phyloP scores from a whole-genome alignment of 2,888 invertebrate genomes.

The Boloria euphrosyne region DNA sequence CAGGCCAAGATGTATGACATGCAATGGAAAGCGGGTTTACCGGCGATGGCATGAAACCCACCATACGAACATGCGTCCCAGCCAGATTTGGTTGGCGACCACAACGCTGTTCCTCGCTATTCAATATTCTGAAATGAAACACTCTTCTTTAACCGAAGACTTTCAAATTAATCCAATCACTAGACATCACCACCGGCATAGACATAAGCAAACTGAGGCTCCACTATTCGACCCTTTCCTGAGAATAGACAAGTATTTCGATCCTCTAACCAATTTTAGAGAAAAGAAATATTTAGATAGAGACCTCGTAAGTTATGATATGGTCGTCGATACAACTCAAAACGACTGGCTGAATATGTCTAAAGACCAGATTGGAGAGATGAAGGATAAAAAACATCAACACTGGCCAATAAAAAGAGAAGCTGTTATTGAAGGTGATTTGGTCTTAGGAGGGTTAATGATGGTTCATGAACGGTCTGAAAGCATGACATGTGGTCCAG shows the following conservation, averaged over 20 bases:
- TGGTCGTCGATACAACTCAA: constrained; percentile 46
- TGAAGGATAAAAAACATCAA: constrained; percentile 66
- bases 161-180: constrained; percentile 49
- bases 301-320: constrained; percentile 48
- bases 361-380: constrained; percentile 61
- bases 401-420: constrained; percentile 93
- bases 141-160: constrained; percentile 48
- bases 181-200: constrained; percentile 66
- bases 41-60: constrained; percentile 63
- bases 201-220: constrained; percentile 58
- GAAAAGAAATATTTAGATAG: constrained; percentile 54
- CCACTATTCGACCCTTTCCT: constrained; percentile 46
- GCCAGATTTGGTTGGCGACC: constrained; percentile 65
- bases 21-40: constrained; percentile 59
- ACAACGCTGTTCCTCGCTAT: constrained; percentile 59
- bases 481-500: constrained; percentile 92
- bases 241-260: constrained; percentile 46
- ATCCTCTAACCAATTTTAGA: constrained; percentile 50
- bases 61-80: constrained; percentile 63
- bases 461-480: constrained; percentile 96
- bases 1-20: constrained; percentile 65
- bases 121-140: constrained; percentile 63
- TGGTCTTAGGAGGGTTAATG: constrained; percentile 95
- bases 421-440: constrained; percentile 93
- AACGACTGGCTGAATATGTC: constrained; percentile 69